Evolutionary conservation across 2,113 vertebrate genomes (phyloP), one percentile per base, ranked within the genome.

Genomic region (Neodon shergylaensis): DNA sequence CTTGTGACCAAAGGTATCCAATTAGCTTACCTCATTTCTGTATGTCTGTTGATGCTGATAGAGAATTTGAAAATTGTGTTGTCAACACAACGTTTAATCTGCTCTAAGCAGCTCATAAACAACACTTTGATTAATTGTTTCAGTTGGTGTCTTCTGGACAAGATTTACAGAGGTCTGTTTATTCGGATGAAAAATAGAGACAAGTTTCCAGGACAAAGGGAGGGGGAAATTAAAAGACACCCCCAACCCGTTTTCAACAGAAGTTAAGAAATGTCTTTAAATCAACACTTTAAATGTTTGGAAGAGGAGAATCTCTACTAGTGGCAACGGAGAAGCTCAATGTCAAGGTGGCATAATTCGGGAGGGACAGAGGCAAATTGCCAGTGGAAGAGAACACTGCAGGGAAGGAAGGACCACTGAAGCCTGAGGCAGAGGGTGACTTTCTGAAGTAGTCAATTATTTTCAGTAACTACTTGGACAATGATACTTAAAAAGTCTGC

Each of bases 111-210:
- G 97, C 97, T 98, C 98, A 98, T 98, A 98, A 98, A 98, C 98
- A 98, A 98, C 97, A 95, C 93, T 98, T 97, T 98, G 98, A 98
- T 98, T 98, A 98, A 98, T 98, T 98, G 97, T 98, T 98, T 97
- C 95, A 98, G 96, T 96, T 97, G 73, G 0, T 96, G 93, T 98
- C 95, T 98, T 98, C 98, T 98, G 98, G 97, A 97, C 96, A 98
- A 97, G 98, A 98, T 98, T 98, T 98, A 98, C 97, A 98, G 95
- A 82, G 81, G 97, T 98, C 96, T 97, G 93, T 95, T 98, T 98
- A 97, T 97, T 98, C 98, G 97, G 96, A 98, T 98, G 98, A 98
- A 98, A 98, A 98, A 98, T 98, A 98, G 94, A 98, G 95, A 96
- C 95, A 98, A 98, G 94, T 97, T 98, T 98, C 98, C 97, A 98